Percentiles rank a stretch among this genome's conserved stretches.
phyloP scores from a whole-genome alignment of 2,888 invertebrate species.

The Scelioninae gen. 1 region DNA sequence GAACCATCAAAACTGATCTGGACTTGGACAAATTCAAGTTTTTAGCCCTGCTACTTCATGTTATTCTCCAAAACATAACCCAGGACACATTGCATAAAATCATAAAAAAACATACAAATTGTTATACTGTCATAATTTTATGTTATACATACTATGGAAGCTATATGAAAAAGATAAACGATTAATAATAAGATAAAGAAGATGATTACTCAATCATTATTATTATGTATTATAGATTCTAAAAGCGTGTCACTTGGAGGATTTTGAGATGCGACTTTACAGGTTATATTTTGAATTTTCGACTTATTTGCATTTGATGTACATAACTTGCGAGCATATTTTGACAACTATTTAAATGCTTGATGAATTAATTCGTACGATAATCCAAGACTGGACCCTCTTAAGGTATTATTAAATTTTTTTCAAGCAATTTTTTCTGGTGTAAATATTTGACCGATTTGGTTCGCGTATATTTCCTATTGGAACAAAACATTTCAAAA shows the following conservation, averaged over 20 bases:
- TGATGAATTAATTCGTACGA: no score
- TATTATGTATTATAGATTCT: slow-evolving; percentile 46
- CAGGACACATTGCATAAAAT: slow-evolving; percentile 34
- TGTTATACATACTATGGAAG: slow-evolving; percentile 22
- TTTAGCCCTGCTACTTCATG: background rate
- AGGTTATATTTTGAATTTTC: no score
- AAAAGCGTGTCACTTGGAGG: background rate
- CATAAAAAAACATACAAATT: slow-evolving; percentile 32
- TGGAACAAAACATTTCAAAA: no score
- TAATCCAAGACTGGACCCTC: slow-evolving; percentile 7
- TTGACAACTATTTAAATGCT: no score
- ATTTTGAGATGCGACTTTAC: no score
- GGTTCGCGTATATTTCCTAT: slow-evolving; percentile 35
- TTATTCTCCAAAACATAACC: slow-evolving; percentile 20
- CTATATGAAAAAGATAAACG: slow-evolving; percentile 23
- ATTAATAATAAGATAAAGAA: slow-evolving; percentile 29
- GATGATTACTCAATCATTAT: slow-evolving; percentile 30
- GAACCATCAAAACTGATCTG: slow-evolving; percentile 32
- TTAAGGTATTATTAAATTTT: background rate
- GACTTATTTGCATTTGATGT: no score
- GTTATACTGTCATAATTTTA: slow-evolving; percentile 47
- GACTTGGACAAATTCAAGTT: slow-evolving; percentile 2
- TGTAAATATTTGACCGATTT: slow-evolving; percentile 46
- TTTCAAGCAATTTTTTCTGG: slow-evolving; percentile 13
- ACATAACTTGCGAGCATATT: no score